Evolutionary conservation across 2,113 vertebrate genomes (phyloP).

Genomic region (Gila orcuttii): DNA sequence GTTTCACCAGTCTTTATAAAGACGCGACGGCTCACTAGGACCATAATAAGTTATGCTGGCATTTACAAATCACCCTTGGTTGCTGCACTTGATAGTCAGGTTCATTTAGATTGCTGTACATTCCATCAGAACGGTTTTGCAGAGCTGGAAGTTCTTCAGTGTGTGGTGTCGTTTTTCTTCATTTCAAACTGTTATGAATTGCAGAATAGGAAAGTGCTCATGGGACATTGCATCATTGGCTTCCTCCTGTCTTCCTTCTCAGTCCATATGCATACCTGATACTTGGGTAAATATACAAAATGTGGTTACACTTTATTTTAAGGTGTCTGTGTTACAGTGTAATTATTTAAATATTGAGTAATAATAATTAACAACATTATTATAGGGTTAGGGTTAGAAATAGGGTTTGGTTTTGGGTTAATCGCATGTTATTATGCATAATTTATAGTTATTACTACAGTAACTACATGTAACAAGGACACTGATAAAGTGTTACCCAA

Average conservation of each 20-base stretch:
- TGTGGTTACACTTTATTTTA: no score
- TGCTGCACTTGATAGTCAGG: conserved; percentile 65
- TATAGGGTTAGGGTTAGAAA: no score
- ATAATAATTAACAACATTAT: no score
- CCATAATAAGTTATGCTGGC: conserved; percentile 68
- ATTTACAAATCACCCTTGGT: conserved; percentile 64
- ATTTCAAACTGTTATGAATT: conserved; percentile 57
- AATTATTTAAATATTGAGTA: no score
- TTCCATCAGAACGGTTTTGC: conserved; percentile 63
- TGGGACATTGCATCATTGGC: neutral
- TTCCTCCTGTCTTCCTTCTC: neutral
- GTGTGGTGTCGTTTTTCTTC: conserved; percentile 65
- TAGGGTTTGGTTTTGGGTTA: no score
- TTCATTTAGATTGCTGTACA: conserved; percentile 72
- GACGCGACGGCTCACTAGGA: conserved; percentile 59
- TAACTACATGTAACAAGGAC: no score
- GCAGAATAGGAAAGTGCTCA: conserved; percentile 19
- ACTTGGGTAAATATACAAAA: neutral
- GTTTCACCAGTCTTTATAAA: conserved; percentile 59
- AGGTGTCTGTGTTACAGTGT: no score
- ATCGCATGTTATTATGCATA: no score
- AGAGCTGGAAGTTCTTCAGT: conserved; percentile 67
- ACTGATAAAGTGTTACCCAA: no score
- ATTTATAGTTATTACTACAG: no score
- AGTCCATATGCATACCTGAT: neutral